Evolutionary conservation across 2,113 vertebrate species (phyloP).

Genomic region (Pan paniscus): DNA sequence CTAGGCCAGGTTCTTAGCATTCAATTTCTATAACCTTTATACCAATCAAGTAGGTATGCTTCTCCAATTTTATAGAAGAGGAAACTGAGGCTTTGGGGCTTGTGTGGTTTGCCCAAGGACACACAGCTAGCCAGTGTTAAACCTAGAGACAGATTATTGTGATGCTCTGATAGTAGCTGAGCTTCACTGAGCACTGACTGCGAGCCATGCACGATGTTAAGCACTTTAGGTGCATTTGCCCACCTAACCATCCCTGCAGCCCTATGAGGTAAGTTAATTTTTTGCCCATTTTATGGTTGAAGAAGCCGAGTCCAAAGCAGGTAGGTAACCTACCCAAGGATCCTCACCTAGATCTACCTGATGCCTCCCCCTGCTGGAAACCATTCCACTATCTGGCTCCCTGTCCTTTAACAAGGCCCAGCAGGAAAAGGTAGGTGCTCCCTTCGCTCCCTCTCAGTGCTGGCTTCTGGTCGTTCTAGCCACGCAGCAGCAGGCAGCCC

Average conservation of each 20-base stretch:
- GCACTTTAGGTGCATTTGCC: background rate
- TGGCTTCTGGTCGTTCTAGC: background rate
- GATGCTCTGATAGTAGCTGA: background rate
- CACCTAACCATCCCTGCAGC: background rate
- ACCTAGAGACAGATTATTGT: background rate
- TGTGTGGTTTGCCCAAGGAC: background rate
- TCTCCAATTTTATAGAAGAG: background rate
- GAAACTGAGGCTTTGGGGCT: background rate
- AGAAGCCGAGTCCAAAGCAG: background rate
- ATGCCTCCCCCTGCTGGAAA: background rate
- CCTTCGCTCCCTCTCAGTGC: fast-evolving
- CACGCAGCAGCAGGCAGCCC: background rate
- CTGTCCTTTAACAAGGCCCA: background rate
- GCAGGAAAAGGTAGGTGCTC: fast-evolving
- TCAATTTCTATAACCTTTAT: background rate
- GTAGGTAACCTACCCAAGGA: background rate
- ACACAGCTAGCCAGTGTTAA: background rate
- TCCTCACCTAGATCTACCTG: background rate
- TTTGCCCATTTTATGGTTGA: background rate
- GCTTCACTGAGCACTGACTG: background rate
- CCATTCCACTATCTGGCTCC: fast-evolving
- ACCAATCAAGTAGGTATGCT: background rate
- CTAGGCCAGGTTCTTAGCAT: background rate
- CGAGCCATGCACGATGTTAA: background rate
- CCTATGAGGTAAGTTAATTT: background rate